Percentiles rank a stretch among this genome's conserved stretches.
Evolutionary conservation across 1,140 invertebrate genomes (phyloP).

Genomic region (Rhagoletis zephyria): DNA sequence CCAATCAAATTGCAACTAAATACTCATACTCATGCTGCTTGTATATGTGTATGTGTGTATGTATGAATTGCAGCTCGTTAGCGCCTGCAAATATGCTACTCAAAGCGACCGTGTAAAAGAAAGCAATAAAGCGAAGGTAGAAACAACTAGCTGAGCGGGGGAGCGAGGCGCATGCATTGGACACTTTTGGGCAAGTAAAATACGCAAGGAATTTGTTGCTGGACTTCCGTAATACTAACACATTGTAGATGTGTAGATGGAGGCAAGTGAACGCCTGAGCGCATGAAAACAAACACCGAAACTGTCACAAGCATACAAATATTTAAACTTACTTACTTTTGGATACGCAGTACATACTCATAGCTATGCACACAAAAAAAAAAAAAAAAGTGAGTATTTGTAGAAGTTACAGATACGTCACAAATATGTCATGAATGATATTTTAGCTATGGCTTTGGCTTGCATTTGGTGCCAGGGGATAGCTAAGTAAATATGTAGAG

Average conservation of each 20-base stretch:
- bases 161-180: neutral
- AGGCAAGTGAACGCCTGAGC: slow-evolving; percentile 3
- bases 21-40: neutral
- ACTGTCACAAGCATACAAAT: slow-evolving; percentile 10
- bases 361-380: neutral
- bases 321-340: slow-evolving; percentile 13
- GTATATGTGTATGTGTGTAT: neutral
- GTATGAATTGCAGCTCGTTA: slow-evolving; percentile 34
- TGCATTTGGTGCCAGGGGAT: neutral
- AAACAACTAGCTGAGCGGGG: too few species aligned
- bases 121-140: neutral
- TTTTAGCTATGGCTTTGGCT: neutral
- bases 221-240: neutral
- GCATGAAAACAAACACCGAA: slow-evolving; percentile 20
- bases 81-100: slow-evolving; percentile 12
- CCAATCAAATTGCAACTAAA: neutral
- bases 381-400: too few species aligned
- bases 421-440: slow-evolving; percentile 26
- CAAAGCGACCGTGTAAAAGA: neutral
- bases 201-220: slow-evolving; percentile 14
- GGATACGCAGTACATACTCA: neutral
- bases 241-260: too few species aligned
- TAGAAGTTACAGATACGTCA: neutral
- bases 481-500: slow-evolving; percentile 31
- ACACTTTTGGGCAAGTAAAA: slow-evolving; percentile 28